Conservation (phyloP, 2,888 invertebrate genomes). For the Amblyjoppa fuscipennis region DNA sequence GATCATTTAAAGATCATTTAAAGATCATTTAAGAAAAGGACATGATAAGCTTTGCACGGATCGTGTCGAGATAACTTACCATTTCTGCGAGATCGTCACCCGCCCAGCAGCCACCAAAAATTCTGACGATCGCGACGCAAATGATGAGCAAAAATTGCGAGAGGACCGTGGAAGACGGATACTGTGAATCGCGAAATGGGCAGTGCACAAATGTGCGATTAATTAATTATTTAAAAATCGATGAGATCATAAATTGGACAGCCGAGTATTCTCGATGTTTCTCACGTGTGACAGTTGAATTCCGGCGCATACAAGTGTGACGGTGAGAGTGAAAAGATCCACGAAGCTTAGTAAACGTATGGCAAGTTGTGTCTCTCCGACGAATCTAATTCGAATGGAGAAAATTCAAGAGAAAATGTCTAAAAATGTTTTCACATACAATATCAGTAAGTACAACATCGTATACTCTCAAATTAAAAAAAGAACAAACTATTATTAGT, state of each 20-base stretch:
- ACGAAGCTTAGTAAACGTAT: constrained; percentile 63
- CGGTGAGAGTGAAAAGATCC: constrained; percentile 52
- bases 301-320: constrained; percentile 59
- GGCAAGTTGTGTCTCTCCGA: constrained; percentile 47
- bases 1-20: no score
- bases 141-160: constrained; percentile 72
- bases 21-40: no score
- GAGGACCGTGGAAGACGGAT: constrained; percentile 65
- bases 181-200: constrained; percentile 59
- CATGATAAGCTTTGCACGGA: no score
- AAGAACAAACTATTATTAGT: no score
- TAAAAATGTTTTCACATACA: no score
- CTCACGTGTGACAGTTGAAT: constrained; percentile 66
- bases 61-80: constrained; percentile 64
- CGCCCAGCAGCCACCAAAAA: constrained; percentile 75
- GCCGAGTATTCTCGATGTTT: background rate
- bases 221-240: constrained; percentile 16
- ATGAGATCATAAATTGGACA: background rate
- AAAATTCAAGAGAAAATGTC: no score
- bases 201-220: background rate
- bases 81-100: constrained; percentile 77
- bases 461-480: no score
- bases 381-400: constrained; percentile 56
- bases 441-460: no score
- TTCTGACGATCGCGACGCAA: constrained; percentile 69